phyloP scores from a whole-genome alignment of 2,888 invertebrate genomes.

The Leptogaster cylindrica region DNA sequence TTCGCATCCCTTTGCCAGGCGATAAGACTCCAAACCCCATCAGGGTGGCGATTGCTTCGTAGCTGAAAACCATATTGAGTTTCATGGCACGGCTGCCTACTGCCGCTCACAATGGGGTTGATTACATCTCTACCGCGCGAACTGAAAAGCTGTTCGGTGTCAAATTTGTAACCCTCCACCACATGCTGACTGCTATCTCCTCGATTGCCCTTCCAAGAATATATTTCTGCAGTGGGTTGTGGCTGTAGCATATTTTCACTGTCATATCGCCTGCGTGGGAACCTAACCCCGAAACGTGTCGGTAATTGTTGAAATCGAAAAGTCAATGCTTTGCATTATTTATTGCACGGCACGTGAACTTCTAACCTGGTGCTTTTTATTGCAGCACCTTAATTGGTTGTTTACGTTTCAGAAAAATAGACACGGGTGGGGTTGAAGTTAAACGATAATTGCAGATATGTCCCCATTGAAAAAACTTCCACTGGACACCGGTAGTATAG shows the following conservation, averaged over 20 bases:
- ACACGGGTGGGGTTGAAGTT: not conserved
- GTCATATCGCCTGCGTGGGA: constrained; percentile 46
- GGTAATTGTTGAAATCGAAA: constrained; percentile 43
- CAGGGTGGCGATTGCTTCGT: not conserved
- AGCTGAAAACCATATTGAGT: constrained; percentile 19
- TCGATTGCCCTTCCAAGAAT: constrained; percentile 30
- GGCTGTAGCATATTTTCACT: constrained; percentile 43
- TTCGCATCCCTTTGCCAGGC: not conserved
- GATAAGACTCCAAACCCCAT: not conserved
- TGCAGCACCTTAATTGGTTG: constrained; percentile 30
- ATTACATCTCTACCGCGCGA: constrained; percentile 40
- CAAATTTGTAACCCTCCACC: constrained; percentile 45
- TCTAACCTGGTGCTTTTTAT: not conserved
- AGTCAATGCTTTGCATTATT: constrained; percentile 35
- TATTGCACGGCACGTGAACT: constrained; percentile 24
- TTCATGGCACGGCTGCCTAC: constrained; percentile 33
- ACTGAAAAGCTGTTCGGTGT: constrained; percentile 45
- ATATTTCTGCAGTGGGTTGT: constrained; percentile 27
- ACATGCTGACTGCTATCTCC: constrained; percentile 31
- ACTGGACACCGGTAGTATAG: no score
- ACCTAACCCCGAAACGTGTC: constrained; percentile 42
- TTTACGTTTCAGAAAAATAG: not conserved
- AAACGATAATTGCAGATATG: not conserved
- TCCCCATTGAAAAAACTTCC: no score
- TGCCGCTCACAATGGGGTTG: constrained; percentile 35